Evolutionary conservation across 2,797 vertebrate genomes (phyloP).

Genomic region (Gymnoscopelus microlampas): DNA sequence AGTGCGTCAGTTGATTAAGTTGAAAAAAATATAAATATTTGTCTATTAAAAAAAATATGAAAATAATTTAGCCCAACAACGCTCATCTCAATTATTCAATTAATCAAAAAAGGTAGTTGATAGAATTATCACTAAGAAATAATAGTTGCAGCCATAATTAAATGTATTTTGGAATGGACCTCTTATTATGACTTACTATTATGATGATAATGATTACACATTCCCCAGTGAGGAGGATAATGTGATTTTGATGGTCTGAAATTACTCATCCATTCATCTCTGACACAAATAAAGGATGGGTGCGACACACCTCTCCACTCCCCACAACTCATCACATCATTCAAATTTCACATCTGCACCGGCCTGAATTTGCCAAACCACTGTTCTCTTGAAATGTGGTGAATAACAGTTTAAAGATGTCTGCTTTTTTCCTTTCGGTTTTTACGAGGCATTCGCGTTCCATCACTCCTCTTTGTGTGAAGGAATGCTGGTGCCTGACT

Average conservation of each 20-base stretch:
- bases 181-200: background rate
- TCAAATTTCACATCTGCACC: slow-evolving; percentile 27
- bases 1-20: no score
- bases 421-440: slow-evolving; percentile 21
- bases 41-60: no score
- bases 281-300: slow-evolving; percentile 45
- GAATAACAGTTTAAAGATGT: slow-evolving; percentile 69
- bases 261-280: slow-evolving; percentile 38
- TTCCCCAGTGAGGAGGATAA: background rate
- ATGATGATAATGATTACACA: background rate
- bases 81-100: no score
- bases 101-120: no score
- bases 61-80: no score
- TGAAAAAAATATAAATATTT: no score
- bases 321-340: slow-evolving; percentile 45
- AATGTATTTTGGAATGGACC: background rate
- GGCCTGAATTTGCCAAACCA: slow-evolving; percentile 51
- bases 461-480: slow-evolving; percentile 49
- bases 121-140: no score
- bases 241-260: background rate
- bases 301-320: slow-evolving; percentile 53
- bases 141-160: background rate
- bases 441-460: slow-evolving; percentile 32
- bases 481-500: slow-evolving; percentile 63
- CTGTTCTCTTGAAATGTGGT: slow-evolving; percentile 48